Evolutionary conservation across 1,140 invertebrate genomes (phyloP).

Genomic region (Pseudoatta argentina): DNA sequence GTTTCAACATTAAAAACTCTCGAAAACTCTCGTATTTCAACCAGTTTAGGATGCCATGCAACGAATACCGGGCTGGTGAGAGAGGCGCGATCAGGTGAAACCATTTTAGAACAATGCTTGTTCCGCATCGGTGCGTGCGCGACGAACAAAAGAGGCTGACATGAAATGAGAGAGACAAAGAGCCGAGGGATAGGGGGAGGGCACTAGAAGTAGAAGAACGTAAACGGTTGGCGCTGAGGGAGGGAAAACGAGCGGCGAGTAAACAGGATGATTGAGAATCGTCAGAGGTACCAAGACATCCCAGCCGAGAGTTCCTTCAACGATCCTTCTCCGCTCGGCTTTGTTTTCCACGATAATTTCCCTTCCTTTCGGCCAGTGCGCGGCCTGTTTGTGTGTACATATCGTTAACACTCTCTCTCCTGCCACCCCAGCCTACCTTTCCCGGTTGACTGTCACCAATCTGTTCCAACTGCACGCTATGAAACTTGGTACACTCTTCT

Average conservation of each 20-base stretch:
- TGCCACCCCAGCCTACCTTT: not conserved
- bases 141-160: conserved; percentile 57
- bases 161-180: not conserved
- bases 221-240: conserved; percentile 13
- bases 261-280: conserved; percentile 75
- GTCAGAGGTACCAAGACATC: conserved; percentile 63
- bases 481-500: conserved; percentile 43
- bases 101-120: conserved; percentile 63
- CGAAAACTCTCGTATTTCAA: conserved; percentile 24
- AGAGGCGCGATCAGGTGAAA: conserved; percentile 59
- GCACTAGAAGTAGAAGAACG: not conserved
- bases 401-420: conserved; percentile 43
- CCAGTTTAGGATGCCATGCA: conserved; percentile 32
- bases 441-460: conserved; percentile 44
- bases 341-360: conserved; percentile 57
- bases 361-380: conserved; percentile 33
- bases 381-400: conserved; percentile 56
- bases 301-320: conserved; percentile 44
- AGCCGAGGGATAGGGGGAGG: not conserved
- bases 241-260: conserved; percentile 64
- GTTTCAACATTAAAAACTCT: conserved; percentile 14
- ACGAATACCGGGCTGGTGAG: conserved; percentile 33
- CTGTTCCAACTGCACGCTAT: conserved; percentile 27
- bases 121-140: conserved; percentile 68
- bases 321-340: conserved; percentile 2